These are phyloP conservation scores for Ladona fulva DNA, from an alignment of 1,140 invertebrate species.

Conservation along the genomic window DNA sequence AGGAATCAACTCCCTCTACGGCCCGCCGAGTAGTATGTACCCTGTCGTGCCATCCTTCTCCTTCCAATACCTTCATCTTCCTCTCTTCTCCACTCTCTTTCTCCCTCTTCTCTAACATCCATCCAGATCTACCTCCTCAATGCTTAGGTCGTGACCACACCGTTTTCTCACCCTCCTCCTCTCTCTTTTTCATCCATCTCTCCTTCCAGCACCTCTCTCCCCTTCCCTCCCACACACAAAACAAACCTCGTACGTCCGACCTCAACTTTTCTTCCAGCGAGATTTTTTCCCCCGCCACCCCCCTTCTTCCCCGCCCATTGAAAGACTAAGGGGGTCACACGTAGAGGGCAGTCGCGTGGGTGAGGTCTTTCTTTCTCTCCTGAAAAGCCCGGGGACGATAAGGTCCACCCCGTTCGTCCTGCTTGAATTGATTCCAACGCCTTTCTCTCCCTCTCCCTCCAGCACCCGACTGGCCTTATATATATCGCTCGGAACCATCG, in stretches of 20 bases:
- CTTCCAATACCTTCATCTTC: background rate
- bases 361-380: constrained; percentile 13
- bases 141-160: background rate
- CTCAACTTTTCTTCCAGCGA: constrained; percentile 19
- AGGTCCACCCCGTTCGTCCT: background rate
- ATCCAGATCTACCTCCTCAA: background rate
- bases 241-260: constrained; percentile 32
- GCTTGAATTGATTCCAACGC: constrained; percentile 3
- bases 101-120: background rate
- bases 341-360: constrained; percentile 16
- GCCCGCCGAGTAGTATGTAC: too few species aligned
- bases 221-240: constrained; percentile 28
- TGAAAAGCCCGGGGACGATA: background rate
- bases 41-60: too few species aligned
- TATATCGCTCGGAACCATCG: too few species aligned
- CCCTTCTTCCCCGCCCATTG: constrained; percentile 24
- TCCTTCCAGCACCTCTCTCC: background rate
- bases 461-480: background rate
- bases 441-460: background rate
- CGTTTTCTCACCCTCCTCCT: background rate
- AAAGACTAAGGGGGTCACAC: constrained; percentile 34
- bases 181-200: background rate
- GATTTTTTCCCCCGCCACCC: constrained; percentile 23
- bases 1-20: too few species aligned
- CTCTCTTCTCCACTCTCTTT: background rate